Percentiles rank a stretch among this genome's conserved stretches.
Conservation (phyloP, 53 echinoderm and acorn worm genomes). For the Holothuria leucospilota region DNA sequence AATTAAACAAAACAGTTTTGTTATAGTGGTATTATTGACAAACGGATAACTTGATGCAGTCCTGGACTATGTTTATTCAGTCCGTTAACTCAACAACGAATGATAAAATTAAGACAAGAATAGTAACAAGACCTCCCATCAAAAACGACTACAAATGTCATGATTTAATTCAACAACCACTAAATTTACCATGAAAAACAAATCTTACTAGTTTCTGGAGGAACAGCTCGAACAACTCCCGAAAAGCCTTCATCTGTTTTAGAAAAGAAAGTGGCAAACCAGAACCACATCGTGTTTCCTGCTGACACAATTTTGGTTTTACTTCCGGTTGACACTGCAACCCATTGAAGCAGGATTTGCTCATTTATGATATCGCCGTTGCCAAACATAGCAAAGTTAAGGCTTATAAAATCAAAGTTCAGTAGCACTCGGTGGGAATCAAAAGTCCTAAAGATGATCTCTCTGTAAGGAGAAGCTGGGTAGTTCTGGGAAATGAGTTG, state of each 20-base stretch:
- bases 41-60: too few species aligned
- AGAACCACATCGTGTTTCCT: constrained; percentile 8
- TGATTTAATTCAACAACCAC: too few species aligned
- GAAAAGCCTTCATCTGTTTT: background rate
- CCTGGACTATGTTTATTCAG: too few species aligned
- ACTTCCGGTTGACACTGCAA: background rate
- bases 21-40: too few species aligned
- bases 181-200: too few species aligned
- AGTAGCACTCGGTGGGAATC: background rate
- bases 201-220: background rate
- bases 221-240: background rate
- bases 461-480: background rate
- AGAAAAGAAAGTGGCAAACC: background rate
- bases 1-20: too few species aligned
- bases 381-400: background rate
- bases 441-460: background rate
- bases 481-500: background rate
- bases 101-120: too few species aligned
- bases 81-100: too few species aligned
- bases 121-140: too few species aligned
- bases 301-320: background rate
- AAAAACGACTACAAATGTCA: too few species aligned
- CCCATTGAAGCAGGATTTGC: background rate
- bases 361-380: background rate
- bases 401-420: background rate